Percentiles rank a stretch among this genome's conserved stretches.
Evolutionary conservation across 2,113 vertebrate species (phyloP).

Genomic region (Prunella fulvescens): DNA sequence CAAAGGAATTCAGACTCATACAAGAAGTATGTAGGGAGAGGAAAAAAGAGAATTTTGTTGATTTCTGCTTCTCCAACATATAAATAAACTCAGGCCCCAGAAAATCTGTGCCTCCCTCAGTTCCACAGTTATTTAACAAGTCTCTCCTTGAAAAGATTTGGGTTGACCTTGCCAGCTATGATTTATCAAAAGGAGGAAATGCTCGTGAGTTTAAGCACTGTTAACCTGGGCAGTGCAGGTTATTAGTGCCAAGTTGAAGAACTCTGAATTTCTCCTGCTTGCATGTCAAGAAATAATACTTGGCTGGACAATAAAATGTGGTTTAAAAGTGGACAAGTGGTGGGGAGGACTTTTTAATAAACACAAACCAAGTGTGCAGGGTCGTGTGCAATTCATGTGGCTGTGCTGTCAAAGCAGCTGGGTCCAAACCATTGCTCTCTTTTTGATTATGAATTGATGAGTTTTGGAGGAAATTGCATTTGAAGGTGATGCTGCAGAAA

Average conservation of each 20-base stretch:
- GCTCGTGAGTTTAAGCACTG: neutral
- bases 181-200: neutral
- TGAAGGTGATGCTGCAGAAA: neutral
- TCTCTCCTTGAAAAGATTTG: neutral
- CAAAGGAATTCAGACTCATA: neutral
- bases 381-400: neutral
- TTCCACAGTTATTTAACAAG: neutral
- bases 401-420: neutral
- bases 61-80: neutral
- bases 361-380: neutral
- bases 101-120: neutral
- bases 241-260: neutral
- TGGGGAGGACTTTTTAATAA: neutral
- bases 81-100: neutral
- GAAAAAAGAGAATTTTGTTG: neutral
- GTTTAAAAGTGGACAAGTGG: neutral
- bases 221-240: neutral
- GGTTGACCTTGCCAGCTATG: neutral
- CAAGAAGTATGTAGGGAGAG: neutral
- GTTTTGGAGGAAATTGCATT: neutral
- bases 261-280: neutral
- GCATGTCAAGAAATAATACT: neutral
- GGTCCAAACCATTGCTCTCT: neutral
- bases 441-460: neutral
- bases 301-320: neutral